Evolutionary conservation across 1,140 invertebrate species (phyloP).

Genomic region (Conopomorpha cramerella): DNA sequence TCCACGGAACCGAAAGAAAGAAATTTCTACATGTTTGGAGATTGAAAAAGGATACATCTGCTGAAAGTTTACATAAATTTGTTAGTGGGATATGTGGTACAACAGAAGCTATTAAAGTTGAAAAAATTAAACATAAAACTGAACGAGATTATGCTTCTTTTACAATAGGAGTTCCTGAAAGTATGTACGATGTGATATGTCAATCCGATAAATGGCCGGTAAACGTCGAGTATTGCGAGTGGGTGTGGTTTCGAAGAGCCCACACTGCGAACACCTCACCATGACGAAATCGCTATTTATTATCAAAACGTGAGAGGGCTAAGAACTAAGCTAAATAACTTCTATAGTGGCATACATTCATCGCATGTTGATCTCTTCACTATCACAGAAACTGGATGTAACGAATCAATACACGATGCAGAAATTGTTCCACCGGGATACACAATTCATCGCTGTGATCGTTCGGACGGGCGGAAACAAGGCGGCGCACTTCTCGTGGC

Average conservation of each 20-base stretch:
- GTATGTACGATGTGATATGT: not conserved
- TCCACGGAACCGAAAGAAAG: conserved; percentile 2
- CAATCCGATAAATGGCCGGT: not conserved
- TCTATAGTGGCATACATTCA: no score
- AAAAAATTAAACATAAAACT: conserved; percentile 1
- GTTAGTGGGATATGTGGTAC: not conserved
- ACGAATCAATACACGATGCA: no score
- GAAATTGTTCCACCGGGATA: no score
- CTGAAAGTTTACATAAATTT: not conserved
- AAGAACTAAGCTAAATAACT: not conserved
- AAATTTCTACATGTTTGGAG: conserved; percentile 1
- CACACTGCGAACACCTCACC: not conserved
- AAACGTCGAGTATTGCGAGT: not conserved
- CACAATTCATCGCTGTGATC: no score
- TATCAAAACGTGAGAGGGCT: conserved; percentile 2
- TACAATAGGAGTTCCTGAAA: not conserved
- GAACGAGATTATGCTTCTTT: conserved; percentile 1
- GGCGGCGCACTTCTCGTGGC: no score
- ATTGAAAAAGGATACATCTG: not conserved
- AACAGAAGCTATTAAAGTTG: not conserved
- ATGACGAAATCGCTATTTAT: not conserved
- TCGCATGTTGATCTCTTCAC: no score
- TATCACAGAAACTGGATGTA: no score
- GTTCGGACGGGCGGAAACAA: no score
- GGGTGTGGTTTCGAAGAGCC: not conserved